phyloP scores from a whole-genome alignment of 2,113 vertebrate genomes.

The Gorsachius goisagi region DNA sequence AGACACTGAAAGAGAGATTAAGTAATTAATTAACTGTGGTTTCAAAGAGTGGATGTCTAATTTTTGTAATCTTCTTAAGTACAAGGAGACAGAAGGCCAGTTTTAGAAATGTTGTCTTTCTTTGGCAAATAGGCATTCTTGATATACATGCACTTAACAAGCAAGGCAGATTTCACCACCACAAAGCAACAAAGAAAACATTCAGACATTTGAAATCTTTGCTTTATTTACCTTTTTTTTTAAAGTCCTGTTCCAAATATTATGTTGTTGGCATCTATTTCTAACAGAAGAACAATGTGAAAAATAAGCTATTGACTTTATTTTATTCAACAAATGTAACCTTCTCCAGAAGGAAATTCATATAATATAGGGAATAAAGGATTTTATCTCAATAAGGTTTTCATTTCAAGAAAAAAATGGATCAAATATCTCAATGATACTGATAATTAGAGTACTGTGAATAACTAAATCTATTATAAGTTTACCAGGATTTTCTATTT shows the following conservation, averaged over 20 bases:
- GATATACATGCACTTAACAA: not conserved
- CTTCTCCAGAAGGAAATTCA: not conserved
- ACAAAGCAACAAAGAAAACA: not conserved
- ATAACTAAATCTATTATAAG: not conserved
- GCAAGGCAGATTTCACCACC: not conserved
- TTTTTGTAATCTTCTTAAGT: slow-evolving; percentile 37
- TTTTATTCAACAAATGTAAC: not conserved
- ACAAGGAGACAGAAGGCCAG: not conserved
- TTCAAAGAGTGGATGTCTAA: not conserved
- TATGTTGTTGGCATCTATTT: not conserved
- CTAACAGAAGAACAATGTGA: not conserved
- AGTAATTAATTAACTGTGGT: slow-evolving; percentile 25
- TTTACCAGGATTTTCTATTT: not conserved
- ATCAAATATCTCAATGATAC: not conserved
- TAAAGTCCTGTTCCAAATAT: not conserved
- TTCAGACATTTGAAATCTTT: not conserved
- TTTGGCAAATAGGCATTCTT: not conserved
- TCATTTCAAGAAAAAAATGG: not conserved
- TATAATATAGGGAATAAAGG: not conserved
- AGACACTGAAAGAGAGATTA: not conserved
- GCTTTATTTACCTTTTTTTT: not conserved
- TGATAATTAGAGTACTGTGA: not conserved
- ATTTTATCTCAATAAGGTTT: not conserved
- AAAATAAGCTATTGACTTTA: not conserved
- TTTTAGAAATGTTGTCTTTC: not conserved